Conservation (phyloP, 2,888 invertebrate species). For the Acanthococcus lagerstroemiae region DNA sequence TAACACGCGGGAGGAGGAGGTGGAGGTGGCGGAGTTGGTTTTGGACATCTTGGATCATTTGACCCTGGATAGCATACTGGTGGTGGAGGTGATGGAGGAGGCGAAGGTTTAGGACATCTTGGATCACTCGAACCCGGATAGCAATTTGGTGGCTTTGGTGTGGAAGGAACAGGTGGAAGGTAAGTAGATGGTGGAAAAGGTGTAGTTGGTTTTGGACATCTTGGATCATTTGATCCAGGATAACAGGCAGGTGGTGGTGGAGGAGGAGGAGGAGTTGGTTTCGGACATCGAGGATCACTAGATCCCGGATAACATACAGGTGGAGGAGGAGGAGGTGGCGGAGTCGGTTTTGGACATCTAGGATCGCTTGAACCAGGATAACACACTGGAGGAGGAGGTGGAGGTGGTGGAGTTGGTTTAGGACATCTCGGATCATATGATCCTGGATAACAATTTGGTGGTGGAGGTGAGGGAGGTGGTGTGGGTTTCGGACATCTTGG, state of each 20-base stretch:
- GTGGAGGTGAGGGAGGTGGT: slow-evolving; percentile 35
- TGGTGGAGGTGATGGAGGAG: slow-evolving; percentile 35
- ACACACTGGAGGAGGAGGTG: slow-evolving; percentile 34
- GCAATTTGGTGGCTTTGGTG: slow-evolving; percentile 35
- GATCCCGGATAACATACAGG: slow-evolving; percentile 30
- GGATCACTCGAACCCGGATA: slow-evolving; percentile 41
- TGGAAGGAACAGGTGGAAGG: slow-evolving; percentile 18
- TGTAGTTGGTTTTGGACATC: slow-evolving; percentile 37
- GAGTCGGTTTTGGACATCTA: slow-evolving; percentile 38
- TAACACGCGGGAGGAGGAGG: slow-evolving; percentile 28
- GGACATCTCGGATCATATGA: slow-evolving; percentile 40
- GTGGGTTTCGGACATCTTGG: slow-evolving; percentile 34
- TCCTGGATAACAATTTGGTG: slow-evolving; percentile 41
- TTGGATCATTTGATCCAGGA: slow-evolving; percentile 41
- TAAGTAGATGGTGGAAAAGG: slow-evolving; percentile 31
- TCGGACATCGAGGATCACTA: slow-evolving; percentile 34
- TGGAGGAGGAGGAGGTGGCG: slow-evolving; percentile 35
- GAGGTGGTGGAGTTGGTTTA: slow-evolving; percentile 33
- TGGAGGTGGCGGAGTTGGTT: slow-evolving; percentile 29
- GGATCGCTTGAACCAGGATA: slow-evolving; percentile 40
- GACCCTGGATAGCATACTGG: slow-evolving; percentile 39
- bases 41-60: slow-evolving; percentile 40
- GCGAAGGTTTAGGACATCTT: slow-evolving; percentile 39
- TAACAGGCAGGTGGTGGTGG: slow-evolving; percentile 39
- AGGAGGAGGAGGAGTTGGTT: slow-evolving; percentile 39